Evolutionary conservation across 1,140 invertebrate species (phyloP), one percentile per base, ranked within the genome.

Genomic region (Camponotus floridanus): DNA sequence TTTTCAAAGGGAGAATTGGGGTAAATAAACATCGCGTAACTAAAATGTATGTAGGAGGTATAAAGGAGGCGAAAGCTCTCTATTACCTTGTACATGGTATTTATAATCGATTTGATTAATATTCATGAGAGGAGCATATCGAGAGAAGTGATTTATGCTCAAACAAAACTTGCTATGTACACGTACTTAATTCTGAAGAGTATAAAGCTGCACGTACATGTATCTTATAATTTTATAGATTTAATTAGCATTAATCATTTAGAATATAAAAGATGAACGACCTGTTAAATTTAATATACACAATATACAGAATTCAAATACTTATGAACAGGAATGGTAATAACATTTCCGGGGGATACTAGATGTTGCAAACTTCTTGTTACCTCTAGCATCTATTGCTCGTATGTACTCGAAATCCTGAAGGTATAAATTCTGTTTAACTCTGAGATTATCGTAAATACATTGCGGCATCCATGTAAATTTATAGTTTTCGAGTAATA

Each of bases 401-500:
- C 7, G 3, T 26, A 57, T 55, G 21, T n/a, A 57, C 57, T 59
- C 26, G 71, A 81, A 81, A 59, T 81, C 39, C 39, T 13, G 67
- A n/a, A 71, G 67, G 13, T 51, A 59, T 61, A 81, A 36, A 45
- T 81, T 51, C 48, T 18, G 78, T 59, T 59, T 21, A 81, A 81
- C 78, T 81, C 36, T 1, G 78, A 57, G 31, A 45, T 57, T 59
- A 59, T 13, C 21, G 51, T 73, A 71, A 71, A 13, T 59, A 33
- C 36, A 70, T 45, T 15, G 36, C 26, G 39, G 57, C 21, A 48
- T n/a, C 9, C 45, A 45, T 33, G 3, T 45, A 21, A 11, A 81
- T 80, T 70, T 57, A 68, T 80, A 21, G 55, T 70, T 45, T 42
- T 71, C 18, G n/a, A 13, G 48, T 45, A 59, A 59, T 42, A 6